Percentiles rank a stretch among this genome's conserved stretches.
Evolutionary conservation across 2,888 invertebrate species (phyloP).

Genomic region (Ormyrus nitidulus): DNA sequence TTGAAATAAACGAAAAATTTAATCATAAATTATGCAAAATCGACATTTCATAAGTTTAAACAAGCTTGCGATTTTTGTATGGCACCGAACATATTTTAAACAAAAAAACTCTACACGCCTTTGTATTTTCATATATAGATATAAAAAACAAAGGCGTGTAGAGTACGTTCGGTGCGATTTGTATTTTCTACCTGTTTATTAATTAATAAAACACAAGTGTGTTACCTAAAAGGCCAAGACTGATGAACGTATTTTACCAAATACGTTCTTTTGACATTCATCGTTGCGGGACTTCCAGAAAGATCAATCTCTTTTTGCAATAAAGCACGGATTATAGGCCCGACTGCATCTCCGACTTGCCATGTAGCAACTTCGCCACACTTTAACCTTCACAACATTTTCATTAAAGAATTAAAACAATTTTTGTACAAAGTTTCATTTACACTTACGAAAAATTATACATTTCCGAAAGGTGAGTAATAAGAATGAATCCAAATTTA

Average conservation of each 20-base stretch:
- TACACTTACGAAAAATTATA: slow-evolving; percentile 61
- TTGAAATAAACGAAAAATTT: too few relatives aligned
- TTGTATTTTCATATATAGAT: too few relatives aligned
- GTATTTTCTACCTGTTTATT: too few relatives aligned
- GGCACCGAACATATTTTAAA: too few relatives aligned
- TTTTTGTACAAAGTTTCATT: slow-evolving; percentile 24
- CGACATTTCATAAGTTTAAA: too few relatives aligned
- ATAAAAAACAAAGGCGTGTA: too few relatives aligned
- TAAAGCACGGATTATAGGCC: slow-evolving; percentile 56
- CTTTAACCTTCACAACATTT: slow-evolving; percentile 28
- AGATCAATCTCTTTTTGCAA: slow-evolving; percentile 33
- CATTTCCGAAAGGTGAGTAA: slow-evolving; percentile 57
- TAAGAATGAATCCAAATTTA: slow-evolving; percentile 54
- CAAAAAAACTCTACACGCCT: too few relatives aligned
- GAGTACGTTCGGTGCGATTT: too few relatives aligned
- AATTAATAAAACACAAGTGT: too few relatives aligned
- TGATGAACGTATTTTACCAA: slow-evolving; percentile 44
- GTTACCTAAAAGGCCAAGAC: slow-evolving; percentile 58
- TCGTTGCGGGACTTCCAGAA: slow-evolving; percentile 26
- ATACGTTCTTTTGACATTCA: slow-evolving; percentile 30
- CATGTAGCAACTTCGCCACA: slow-evolving; percentile 50
- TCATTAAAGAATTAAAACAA: background rate
- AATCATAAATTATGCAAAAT: too few relatives aligned
- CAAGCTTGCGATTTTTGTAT: too few relatives aligned
- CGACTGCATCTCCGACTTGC: slow-evolving; percentile 53